Conservation (phyloP, 2,888 invertebrate species). For the Eristalis intricaria region DNA sequence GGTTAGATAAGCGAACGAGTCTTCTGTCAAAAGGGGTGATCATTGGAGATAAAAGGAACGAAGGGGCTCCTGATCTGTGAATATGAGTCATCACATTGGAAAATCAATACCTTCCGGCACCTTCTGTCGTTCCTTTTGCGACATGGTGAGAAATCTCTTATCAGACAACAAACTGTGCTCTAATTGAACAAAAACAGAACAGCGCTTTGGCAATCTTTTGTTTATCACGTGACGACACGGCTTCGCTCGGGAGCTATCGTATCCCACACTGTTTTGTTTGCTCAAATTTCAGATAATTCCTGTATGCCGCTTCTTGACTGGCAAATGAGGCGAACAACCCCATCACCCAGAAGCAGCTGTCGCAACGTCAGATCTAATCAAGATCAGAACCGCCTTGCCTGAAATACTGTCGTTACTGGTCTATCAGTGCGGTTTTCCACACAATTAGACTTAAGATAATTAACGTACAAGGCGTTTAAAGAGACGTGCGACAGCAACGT, state of each 20-base stretch:
- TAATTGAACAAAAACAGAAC: not conserved
- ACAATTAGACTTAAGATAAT: slow-evolving; percentile 8
- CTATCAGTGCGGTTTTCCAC: slow-evolving; percentile 5
- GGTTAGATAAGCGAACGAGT: slow-evolving; percentile 28
- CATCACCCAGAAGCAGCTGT: not conserved
- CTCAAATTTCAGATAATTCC: not conserved
- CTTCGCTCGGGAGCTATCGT: not conserved
- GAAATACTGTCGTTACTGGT: not conserved
- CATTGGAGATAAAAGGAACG: not conserved
- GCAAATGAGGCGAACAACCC: not conserved
- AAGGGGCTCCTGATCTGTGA: not conserved
- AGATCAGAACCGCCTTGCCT: not conserved
- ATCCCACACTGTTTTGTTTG: not conserved
- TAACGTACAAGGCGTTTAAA: not conserved
- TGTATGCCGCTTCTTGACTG: not conserved
- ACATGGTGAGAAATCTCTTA: not conserved
- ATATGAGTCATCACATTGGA: not conserved
- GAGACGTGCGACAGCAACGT: not conserved
- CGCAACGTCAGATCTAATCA: not conserved
- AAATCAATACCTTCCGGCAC: not conserved
- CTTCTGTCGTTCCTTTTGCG: too few species aligned
- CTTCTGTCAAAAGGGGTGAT: not conserved
- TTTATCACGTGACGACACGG: not conserved
- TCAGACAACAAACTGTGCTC: not conserved
- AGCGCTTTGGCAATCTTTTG: not conserved